phyloP scores from a whole-genome alignment of 2,888 invertebrate genomes.

The Antitype chi region DNA sequence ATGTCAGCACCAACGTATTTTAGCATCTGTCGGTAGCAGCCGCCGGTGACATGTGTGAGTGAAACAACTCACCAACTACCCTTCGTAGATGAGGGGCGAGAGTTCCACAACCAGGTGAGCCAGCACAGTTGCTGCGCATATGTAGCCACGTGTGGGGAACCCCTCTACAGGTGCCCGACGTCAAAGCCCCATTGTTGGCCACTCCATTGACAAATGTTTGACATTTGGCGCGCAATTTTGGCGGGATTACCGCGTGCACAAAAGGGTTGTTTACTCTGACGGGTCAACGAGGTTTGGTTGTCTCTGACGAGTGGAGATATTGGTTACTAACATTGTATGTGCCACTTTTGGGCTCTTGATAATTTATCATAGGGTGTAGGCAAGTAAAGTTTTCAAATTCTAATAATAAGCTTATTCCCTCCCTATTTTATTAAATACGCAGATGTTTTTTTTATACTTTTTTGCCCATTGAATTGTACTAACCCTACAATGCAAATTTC shows the following conservation, averaged over 20 bases:
- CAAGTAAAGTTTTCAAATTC: slow-evolving; percentile 4
- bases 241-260: slow-evolving; percentile 74
- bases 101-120: slow-evolving; percentile 88
- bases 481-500: slow-evolving; percentile 53
- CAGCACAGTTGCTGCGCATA: slow-evolving; percentile 75
- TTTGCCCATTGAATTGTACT: slow-evolving; percentile 8
- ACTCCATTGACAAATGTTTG: slow-evolving; percentile 86
- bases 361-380: slow-evolving; percentile 12
- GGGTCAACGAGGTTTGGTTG: slow-evolving; percentile 66
- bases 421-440: slow-evolving; percentile 12
- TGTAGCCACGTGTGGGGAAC: slow-evolving; percentile 88
- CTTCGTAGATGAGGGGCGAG: slow-evolving; percentile 83
- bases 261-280: slow-evolving; percentile 81
- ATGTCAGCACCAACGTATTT: slow-evolving; percentile 88
- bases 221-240: slow-evolving; percentile 86
- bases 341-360: slow-evolving; percentile 39
- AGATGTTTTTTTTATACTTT: slow-evolving; percentile 29
- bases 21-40: slow-evolving; percentile 90
- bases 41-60: slow-evolving; percentile 86
- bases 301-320: slow-evolving; percentile 58
- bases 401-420: neutral
- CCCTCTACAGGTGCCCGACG: slow-evolving; percentile 86
- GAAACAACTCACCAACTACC: slow-evolving; percentile 77
- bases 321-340: slow-evolving; percentile 44
- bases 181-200: slow-evolving; percentile 85